A percentile compares a stretch with the other conserved stretches of the same genome.
Conservation (phyloP, 1,140 invertebrate genomes). For the Dolichoris vasculosae region DNA sequence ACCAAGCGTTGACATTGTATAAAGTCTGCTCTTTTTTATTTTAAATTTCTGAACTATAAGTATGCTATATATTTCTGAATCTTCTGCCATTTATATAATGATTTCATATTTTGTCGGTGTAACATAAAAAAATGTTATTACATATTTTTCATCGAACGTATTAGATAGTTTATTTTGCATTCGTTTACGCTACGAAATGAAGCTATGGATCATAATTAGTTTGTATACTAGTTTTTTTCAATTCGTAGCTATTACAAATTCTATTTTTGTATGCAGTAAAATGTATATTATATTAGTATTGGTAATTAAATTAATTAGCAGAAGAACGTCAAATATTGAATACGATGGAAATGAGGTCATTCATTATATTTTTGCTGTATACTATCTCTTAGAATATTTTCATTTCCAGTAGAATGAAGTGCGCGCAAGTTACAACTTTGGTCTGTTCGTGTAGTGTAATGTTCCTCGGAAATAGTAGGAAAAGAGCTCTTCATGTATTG, state of each 20-base stretch:
- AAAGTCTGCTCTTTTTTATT: not conserved
- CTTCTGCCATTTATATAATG: slow-evolving; percentile 2
- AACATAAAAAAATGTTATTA: slow-evolving; percentile 2
- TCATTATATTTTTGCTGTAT: not conserved
- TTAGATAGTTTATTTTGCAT: slow-evolving; percentile 29
- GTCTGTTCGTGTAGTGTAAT: slow-evolving; percentile 41
- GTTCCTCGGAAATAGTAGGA: slow-evolving; percentile 35
- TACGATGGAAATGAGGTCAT: not conserved
- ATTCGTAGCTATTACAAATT: slow-evolving; percentile 26
- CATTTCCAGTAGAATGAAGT: slow-evolving; percentile 1
- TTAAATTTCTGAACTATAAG: not conserved
- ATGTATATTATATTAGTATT: not conserved
- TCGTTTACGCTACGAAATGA: slow-evolving; percentile 24
- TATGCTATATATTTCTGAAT: not conserved
- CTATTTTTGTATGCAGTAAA: slow-evolving; percentile 40
- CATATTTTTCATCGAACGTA: slow-evolving; percentile 18
- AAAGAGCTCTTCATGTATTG: slow-evolving; percentile 38
- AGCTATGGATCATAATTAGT: slow-evolving; percentile 36
- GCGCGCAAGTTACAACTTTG: slow-evolving; percentile 4
- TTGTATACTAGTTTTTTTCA: slow-evolving; percentile 28
- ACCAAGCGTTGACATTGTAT: not conserved
- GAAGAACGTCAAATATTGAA: not conserved
- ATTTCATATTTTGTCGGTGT: slow-evolving; percentile 20
- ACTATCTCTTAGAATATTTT: slow-evolving; percentile 22
- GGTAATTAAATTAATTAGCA: slow-evolving; percentile 6